These are phyloP conservation scores for Carduelis carduelis DNA, from an alignment of 2,797 vertebrate genomes.

Conservation along the genomic window DNA sequence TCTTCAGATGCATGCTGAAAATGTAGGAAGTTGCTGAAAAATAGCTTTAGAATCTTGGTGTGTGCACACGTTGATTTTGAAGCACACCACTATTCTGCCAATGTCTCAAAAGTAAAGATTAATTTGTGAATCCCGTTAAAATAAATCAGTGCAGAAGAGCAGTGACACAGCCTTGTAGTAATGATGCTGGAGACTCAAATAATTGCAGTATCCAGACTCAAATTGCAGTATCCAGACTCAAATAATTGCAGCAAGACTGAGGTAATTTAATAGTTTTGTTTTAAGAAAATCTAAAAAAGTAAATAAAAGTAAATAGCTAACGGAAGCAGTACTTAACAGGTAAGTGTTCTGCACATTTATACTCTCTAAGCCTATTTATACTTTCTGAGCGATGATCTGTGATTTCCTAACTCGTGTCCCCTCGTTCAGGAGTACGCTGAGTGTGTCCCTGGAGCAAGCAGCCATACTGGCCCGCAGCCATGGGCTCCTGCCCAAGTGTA, in stretches of 20 bases:
- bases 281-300: neutral
- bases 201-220: neutral
- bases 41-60: neutral
- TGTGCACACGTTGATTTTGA: neutral
- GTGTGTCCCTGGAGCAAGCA: constrained; percentile 92
- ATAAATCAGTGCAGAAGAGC: neutral
- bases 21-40: neutral
- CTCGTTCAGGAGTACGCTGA: constrained; percentile 85
- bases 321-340: neutral
- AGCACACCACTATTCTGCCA: neutral
- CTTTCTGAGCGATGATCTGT: neutral
- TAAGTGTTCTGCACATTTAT: neutral
- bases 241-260: neutral
- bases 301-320: neutral
- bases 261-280: neutral
- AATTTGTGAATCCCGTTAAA: neutral
- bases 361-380: neutral
- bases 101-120: neutral
- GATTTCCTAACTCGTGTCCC: neutral
- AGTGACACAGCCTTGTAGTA: neutral
- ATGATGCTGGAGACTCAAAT: neutral
- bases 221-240: neutral
- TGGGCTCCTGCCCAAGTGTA: constrained; percentile 90
- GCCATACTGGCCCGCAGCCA: constrained; percentile 92
- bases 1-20: neutral